Conservation (phyloP, 2,797 vertebrate species). For the Chaunax sp. region DNA sequence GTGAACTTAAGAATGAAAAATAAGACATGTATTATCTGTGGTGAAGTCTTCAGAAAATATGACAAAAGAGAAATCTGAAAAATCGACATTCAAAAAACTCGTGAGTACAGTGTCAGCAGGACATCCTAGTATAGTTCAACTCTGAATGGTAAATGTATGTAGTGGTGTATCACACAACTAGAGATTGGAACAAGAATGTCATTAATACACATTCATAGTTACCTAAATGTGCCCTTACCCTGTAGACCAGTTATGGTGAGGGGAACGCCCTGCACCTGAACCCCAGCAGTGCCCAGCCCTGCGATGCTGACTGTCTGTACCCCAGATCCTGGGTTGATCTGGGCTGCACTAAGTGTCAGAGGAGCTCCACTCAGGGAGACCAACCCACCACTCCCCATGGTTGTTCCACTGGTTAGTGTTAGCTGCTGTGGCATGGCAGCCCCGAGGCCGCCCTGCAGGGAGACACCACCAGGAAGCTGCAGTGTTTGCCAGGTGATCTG, state of each 20-base stretch:
- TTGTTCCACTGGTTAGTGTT: slow-evolving; percentile 90
- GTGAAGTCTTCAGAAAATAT: not conserved
- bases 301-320: slow-evolving; percentile 98
- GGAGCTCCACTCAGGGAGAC: slow-evolving; percentile 93
- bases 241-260: slow-evolving; percentile 97
- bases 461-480: slow-evolving; percentile 94
- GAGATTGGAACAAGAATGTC: not conserved
- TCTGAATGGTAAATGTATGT: slow-evolving; percentile 7
- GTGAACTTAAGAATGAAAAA: not conserved
- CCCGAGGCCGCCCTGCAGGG: slow-evolving; percentile 91
- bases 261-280: slow-evolving; percentile 97
- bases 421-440: slow-evolving; percentile 93
- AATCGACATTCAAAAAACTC: no score
- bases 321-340: slow-evolving; percentile 95
- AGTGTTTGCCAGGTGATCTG: slow-evolving; percentile 99
- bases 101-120: no score
- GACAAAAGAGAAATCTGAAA: not conserved
- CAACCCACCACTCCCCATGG: slow-evolving; percentile 91
- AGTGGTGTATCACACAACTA: not conserved
- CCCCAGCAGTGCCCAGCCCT: slow-evolving; percentile 91
- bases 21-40: not conserved
- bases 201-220: not conserved
- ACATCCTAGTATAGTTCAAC: slow-evolving; percentile 1
- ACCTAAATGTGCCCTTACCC: slow-evolving; percentile 81
- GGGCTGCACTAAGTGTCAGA: slow-evolving; percentile 94